phyloP scores from a whole-genome alignment of 2,113 vertebrate species.

The Mirza zaza region DNA sequence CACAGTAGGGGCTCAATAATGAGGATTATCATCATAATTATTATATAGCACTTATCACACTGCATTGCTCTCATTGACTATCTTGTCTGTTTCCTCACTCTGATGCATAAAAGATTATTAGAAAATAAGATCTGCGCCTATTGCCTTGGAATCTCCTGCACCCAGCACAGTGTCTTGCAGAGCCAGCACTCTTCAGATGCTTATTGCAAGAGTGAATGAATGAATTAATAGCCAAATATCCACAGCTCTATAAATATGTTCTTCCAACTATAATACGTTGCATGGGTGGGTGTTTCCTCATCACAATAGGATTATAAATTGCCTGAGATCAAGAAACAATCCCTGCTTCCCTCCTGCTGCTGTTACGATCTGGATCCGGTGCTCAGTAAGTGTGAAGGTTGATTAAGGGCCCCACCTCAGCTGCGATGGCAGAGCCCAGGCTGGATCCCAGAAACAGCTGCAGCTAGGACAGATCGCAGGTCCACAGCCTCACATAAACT shows the following conservation, averaged over 20 bases:
- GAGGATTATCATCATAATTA: background rate
- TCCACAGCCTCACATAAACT: background rate
- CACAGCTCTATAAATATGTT: conserved; percentile 25
- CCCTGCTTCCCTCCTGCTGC: background rate
- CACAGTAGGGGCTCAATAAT: background rate
- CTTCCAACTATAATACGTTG: background rate
- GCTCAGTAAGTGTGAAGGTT: background rate
- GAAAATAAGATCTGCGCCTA: background rate
- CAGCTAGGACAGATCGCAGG: background rate
- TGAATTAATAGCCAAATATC: background rate
- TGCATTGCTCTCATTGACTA: background rate
- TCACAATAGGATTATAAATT: background rate
- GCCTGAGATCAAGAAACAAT: background rate
- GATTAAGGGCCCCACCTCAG: background rate
- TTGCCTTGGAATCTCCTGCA: background rate
- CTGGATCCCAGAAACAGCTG: background rate
- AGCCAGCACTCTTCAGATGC: background rate
- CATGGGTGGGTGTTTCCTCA: background rate
- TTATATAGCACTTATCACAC: background rate
- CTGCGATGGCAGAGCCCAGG: background rate
- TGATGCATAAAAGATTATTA: background rate
- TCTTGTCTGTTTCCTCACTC: background rate
- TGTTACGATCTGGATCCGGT: background rate
- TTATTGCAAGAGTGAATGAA: background rate
- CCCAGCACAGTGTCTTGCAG: background rate